Base-by-base conservation (phyloP, 2,888 invertebrate genomes). In the Agonopterix alstromeriana region DNA sequence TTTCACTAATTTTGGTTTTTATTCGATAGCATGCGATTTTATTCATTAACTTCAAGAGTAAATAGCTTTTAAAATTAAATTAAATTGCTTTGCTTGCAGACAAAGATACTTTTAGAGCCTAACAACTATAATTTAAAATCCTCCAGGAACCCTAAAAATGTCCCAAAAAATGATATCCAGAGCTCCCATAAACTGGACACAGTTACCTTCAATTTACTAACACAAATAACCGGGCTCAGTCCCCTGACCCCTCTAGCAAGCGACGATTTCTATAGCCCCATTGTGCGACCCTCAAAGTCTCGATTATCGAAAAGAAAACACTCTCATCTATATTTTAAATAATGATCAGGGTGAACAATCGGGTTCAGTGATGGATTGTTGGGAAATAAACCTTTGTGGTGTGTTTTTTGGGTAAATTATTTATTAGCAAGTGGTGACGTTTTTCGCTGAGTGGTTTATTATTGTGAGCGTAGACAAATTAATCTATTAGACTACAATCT, bases 231-330 rank as follows among this genome's bases (percentile, higher is more conserved):
- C 66, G 65, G 61, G 67, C 54, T 61, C 63, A 67, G 74, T 73
- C 70, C 74, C 65, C 54, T 62, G 69, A 62, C 72, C 73, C 78
- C 69, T 67, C 70, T 77, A 70, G 72, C 72, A 62, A 77, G 77
- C 82, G 79, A 76, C 74, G 77, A 73, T 77, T 74, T 80, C 74
- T 79, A 38, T 78, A 81, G 75, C 68, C 62, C 78, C 59, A 84
- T 87, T 87, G 87, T 87, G 69, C 72, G 60, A 77, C 87, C 87
- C 86, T 81, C 85, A 78, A 85, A 84, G 77, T 77, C 84, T 82
- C 85, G 87, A 87, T 88, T 87, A 87, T 88, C 82, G 87, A 69
- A 85, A 87, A 86, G 87, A 88, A 88, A 88, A 87, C 87, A 86
- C 85, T 81, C 75, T 79, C 86, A 86, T 88, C 85, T 84, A 87